Base-by-base conservation (phyloP, 2,888 invertebrate genomes). In the Drosophila seclusa region DNA sequence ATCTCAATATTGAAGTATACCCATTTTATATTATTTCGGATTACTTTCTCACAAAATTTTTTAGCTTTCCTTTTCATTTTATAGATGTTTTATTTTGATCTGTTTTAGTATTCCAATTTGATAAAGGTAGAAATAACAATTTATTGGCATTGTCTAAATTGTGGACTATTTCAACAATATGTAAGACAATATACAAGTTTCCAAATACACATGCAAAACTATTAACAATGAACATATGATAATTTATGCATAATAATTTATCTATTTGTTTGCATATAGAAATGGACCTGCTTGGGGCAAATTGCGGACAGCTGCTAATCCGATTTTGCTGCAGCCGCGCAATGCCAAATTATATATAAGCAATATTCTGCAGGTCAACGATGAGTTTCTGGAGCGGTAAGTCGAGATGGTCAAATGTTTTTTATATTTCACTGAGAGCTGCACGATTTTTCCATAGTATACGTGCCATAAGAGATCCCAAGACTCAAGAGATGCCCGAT, bases 281-380 rank as follows among this genome's bases (percentile, higher is more conserved):
- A 95, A 96, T 92, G 96, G 95, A 1, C 94, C 94, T 18, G 93
- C 95, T 76, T 96, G 96, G 96, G 94, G 95, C 48, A 94, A 94
- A 61, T 94, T 96, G 76, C 94, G 96, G 24, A 94, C 95, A 0
- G 95, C 95, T 69, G 95, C 96, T 0, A 96, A 96, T 91, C 95
- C 95, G 59, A 94, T 95, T 40, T 93, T 96, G 91, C 92, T 96
- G 91, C 94, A 95, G 82, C 95, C 96, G 0, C 94, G 95, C 76
- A 91, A 94, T 69, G 93, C 94, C 1, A 94, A 94, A 86, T 89
- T 94, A 1, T 95, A 95, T 74, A 85, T 94, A 5, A 92, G 94
- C 2, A 93, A 92, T 13, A 92, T 95, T 63, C 93, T 94, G 65
- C 92, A 93, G 67, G 94, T 95, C 34, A 94, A 94, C 40, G 90